These are phyloP conservation scores for Pocillopora verrucosa DNA, from an alignment of 64 coral and sea anemone genomes.

Conservation along the genomic window DNA sequence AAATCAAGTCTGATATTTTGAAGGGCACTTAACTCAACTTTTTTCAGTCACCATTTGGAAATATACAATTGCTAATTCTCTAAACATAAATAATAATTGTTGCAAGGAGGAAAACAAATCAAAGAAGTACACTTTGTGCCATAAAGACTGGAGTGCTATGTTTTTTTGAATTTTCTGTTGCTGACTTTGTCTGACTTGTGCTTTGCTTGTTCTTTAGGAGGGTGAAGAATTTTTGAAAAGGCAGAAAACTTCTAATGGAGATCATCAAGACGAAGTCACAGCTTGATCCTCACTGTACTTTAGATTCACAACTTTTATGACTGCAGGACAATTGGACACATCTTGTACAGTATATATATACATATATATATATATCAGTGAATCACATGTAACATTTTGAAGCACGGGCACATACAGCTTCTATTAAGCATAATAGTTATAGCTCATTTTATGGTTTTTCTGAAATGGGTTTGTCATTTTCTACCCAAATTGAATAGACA, in stretches of 20 bases:
- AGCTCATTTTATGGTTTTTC: not conserved
- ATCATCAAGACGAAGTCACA: constrained; percentile 63
- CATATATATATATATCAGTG: no score
- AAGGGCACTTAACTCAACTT: no score
- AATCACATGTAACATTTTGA: not conserved
- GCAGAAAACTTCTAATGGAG: constrained; percentile 64
- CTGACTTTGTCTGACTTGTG: no score
- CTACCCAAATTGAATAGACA: not conserved
- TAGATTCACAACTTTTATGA: not conserved
- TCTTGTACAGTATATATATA: constrained; percentile 48
- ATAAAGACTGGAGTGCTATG: no score
- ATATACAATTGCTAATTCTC: no score
- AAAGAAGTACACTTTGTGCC: no score
- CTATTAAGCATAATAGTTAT: not conserved
- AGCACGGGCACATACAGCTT: not conserved
- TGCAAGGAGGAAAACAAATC: no score
- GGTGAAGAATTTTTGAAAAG: constrained; percentile 84
- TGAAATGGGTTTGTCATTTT: not conserved
- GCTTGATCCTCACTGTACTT: constrained; percentile 22
- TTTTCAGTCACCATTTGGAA: no score
- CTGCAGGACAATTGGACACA: constrained; percentile 3
- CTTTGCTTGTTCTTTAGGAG: constrained; percentile 41
- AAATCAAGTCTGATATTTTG: no score
- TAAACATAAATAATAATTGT: no score
- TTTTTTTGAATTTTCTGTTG: no score